These are phyloP conservation scores for Paguma larvata DNA, from an alignment of 2,797 vertebrate genomes.

Conservation along the genomic window DNA sequence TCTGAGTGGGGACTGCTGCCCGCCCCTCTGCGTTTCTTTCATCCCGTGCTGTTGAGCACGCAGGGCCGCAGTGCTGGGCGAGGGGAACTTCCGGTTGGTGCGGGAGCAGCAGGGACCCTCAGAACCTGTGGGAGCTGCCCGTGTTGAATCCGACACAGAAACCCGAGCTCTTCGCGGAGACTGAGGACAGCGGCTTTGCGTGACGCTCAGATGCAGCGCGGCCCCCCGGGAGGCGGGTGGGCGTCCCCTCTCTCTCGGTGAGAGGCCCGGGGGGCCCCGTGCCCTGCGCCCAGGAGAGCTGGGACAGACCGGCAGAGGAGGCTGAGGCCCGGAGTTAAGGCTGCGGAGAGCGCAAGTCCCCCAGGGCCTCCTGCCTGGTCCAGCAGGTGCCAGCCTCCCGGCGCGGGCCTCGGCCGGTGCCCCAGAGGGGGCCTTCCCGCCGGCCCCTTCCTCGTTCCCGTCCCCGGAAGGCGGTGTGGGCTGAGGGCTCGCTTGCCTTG, in stretches of 20 bases:
- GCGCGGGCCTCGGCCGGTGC: rapidly evolving
- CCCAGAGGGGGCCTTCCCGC: not conserved
- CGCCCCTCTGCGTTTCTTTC: not conserved
- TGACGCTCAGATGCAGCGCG: rapidly evolving
- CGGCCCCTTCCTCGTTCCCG: not conserved
- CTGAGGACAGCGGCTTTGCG: rapidly evolving
- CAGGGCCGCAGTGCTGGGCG: not conserved
- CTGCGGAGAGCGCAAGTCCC: not conserved
- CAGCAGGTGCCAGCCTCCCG: not conserved
- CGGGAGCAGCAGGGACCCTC: rapidly evolving
- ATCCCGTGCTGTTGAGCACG: rapidly evolving
- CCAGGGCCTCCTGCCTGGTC: not conserved
- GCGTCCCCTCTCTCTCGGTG: too few relatives aligned
- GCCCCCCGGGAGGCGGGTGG: not conserved
- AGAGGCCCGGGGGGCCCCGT: too few relatives aligned
- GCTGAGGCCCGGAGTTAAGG: not conserved
- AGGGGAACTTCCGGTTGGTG: not conserved
- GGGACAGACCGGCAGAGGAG: not conserved
- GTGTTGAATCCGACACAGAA: not conserved
- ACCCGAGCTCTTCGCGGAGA: too few relatives aligned
- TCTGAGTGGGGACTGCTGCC: not conserved
- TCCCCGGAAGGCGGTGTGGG: not conserved
- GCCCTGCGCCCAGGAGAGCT: not conserved
- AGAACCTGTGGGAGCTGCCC: not conserved
- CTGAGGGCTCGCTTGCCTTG: not conserved